A percentile compares a stretch with the other conserved stretches of the same genome.
Evolutionary conservation across 53 echinoderm and acorn worm species (phyloP).

Genomic region (Temnopleurus reevesii): DNA sequence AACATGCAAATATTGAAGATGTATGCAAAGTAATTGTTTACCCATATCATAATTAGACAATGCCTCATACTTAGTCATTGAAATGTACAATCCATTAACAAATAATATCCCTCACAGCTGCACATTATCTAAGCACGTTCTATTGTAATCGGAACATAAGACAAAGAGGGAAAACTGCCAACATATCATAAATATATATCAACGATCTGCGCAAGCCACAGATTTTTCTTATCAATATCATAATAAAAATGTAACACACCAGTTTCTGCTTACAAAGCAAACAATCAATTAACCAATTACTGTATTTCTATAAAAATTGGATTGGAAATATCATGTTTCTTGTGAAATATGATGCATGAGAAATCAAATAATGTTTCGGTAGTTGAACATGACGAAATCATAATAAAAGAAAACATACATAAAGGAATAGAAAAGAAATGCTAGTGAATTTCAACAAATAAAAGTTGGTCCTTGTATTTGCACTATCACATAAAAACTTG

Average conservation of each 20-base stretch:
- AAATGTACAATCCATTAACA: slow-evolving; percentile 34
- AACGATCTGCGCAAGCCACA: no score
- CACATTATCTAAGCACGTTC: neutral
- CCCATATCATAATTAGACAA: neutral
- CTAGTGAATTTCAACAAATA: slow-evolving; percentile 31
- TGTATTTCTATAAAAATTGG: neutral
- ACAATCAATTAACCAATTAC: neutral
- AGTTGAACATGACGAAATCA: neutral
- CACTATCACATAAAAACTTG: neutral
- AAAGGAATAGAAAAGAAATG: slow-evolving; percentile 42
- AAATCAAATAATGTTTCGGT: neutral
- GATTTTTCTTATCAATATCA: neutral
- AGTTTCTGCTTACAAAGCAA: neutral
- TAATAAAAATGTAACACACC: neutral
- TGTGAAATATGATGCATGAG: neutral
- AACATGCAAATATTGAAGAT: neutral
- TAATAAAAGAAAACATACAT: slow-evolving; percentile 9
- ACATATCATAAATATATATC: neutral
- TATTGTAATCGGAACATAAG: neutral
- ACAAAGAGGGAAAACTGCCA: slow-evolving; percentile 17
- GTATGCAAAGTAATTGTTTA: slow-evolving; percentile 19
- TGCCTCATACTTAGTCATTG: neutral
- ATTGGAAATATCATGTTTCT: neutral
- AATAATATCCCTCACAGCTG: slow-evolving; percentile 25
- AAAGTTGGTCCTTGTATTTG: slow-evolving; percentile 30